phyloP scores from a whole-genome alignment of 92 coral and sea anemone genomes.

The Parazoanthus darwini region DNA sequence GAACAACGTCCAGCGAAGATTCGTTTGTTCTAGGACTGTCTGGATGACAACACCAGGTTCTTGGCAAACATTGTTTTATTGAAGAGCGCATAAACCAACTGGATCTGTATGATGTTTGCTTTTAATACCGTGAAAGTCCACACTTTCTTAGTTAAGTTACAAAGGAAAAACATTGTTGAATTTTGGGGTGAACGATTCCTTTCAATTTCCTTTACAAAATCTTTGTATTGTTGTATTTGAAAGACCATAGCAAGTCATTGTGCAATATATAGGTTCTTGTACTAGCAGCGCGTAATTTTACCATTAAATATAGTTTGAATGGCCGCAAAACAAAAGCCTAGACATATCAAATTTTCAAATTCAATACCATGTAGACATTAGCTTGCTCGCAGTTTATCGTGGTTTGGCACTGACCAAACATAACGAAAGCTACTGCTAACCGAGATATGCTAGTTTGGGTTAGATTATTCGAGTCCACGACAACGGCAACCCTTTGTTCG shows the following conservation, averaged over 20 bases:
- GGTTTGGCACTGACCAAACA: slow-evolving; percentile 44
- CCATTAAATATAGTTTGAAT: slow-evolving; percentile 74
- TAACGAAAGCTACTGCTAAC: not conserved
- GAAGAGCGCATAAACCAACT: slow-evolving; percentile 3
- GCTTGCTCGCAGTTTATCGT: slow-evolving; percentile 55
- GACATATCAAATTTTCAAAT: slow-evolving; percentile 80
- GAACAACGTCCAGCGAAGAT: not conserved
- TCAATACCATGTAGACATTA: slow-evolving; percentile 75
- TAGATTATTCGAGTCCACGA: slow-evolving; percentile 1
- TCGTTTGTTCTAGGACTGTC: not conserved
- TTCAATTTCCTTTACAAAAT: slow-evolving; percentile 80
- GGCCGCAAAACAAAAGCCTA: slow-evolving; percentile 71
- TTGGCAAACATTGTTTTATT: not conserved
- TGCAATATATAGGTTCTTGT: slow-evolving; percentile 76
- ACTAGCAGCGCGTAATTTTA: slow-evolving; percentile 69
- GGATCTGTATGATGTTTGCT: slow-evolving; percentile 22
- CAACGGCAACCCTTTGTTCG: slow-evolving; percentile 35
- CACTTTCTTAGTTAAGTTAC: slow-evolving; percentile 50
- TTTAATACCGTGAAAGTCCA: slow-evolving; percentile 41
- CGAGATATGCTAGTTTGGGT: slow-evolving; percentile 26
- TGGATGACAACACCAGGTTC: too few relatives aligned
- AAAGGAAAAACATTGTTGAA: slow-evolving; percentile 67
- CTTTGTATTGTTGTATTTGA: slow-evolving; percentile 73
- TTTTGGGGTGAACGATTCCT: slow-evolving; percentile 78
- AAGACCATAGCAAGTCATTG: slow-evolving; percentile 77